Evolutionary conservation across 2,888 invertebrate species (phyloP), one percentile per base, ranked within the genome.

Genomic region (Andrena dorsata): DNA sequence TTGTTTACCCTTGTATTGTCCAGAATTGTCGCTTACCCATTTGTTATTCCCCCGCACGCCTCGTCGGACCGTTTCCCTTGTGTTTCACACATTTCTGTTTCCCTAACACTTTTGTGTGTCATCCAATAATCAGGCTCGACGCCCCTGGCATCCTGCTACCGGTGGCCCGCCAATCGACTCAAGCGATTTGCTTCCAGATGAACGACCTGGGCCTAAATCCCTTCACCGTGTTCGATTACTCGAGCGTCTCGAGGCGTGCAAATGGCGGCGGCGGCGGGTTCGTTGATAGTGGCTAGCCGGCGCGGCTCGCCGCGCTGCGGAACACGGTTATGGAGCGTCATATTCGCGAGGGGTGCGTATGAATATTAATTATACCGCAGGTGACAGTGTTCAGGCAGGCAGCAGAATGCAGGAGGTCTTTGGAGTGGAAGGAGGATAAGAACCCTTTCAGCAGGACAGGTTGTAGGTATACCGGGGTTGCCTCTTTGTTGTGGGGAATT

Each of bases 1-100:
- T 93, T 94, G 94, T 93, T 94, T 93, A 93, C 93, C 88, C 87
- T 92, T 92, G 92, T 93, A 93, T 93, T 92, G 92, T 93, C 92
- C 88, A 86, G 86, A 86, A 87, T 82, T 80, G 63, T 49, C 66
- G 30, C 51, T 26, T 49, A 32, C 35, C 16, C 60, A 4, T 47
- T 70, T 60, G 30, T 60, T 60, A 70, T 60, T 53, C 26, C 16
- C 20, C 35, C 28, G 41, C 58, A 0, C n/a, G 6, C 56, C 23
- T 23, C 20, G 47, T 51, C 6, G 20, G 23, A 26, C 3, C 26
- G 53, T 58, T 41, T 2, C 23, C 28, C 0, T 4, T 7, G 13
- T 6, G 6, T 5, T 16, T 28, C 13, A 2, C 23, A 1, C 6
- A 92, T 92, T 93, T 91, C 93, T 93, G 91, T 89, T 93, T 84